Evolutionary conservation across 2,113 vertebrate genomes (phyloP).

Genomic region (Tyrannus savana): DNA sequence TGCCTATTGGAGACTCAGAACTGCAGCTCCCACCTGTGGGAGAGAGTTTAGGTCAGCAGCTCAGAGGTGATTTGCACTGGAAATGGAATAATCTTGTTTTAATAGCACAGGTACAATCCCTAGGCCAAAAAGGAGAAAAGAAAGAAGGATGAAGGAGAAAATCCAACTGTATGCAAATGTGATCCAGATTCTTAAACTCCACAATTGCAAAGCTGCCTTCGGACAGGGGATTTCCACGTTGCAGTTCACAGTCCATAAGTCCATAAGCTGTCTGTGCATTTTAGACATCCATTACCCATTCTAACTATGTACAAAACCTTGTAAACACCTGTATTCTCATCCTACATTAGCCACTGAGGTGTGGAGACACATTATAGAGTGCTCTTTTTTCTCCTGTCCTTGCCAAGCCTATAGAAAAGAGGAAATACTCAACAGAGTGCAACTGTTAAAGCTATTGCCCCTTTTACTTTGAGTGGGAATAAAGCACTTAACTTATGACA

Average conservation of each 20-base stretch:
- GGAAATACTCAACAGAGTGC: not conserved
- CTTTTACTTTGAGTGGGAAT: not conserved
- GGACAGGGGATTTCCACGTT: not conserved
- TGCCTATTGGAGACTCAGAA: not conserved
- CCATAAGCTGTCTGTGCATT: not conserved
- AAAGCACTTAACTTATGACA: not conserved
- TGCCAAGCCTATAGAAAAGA: not conserved
- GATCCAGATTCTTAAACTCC: not conserved
- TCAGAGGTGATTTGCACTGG: not conserved
- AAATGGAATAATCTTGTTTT: not conserved
- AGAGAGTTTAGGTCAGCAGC: not conserved
- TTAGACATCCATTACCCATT: not conserved
- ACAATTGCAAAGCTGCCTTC: fast-evolving
- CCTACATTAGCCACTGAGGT: not conserved
- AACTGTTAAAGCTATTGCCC: not conserved
- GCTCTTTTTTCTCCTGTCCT: not conserved
- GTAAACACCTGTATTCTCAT: not conserved
- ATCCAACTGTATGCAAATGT: not conserved
- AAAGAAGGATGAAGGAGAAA: not conserved
- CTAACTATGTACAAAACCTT: not conserved
- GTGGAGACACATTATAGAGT: not conserved
- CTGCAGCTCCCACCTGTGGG: not conserved
- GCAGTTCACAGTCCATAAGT: not conserved
- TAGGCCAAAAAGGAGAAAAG: not conserved
- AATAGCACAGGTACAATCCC: not conserved